Percentiles rank a stretch among this genome's conserved stretches.
Evolutionary conservation across 2,113 vertebrate genomes (phyloP).

Genomic region (Anthoscopus minutus): DNA sequence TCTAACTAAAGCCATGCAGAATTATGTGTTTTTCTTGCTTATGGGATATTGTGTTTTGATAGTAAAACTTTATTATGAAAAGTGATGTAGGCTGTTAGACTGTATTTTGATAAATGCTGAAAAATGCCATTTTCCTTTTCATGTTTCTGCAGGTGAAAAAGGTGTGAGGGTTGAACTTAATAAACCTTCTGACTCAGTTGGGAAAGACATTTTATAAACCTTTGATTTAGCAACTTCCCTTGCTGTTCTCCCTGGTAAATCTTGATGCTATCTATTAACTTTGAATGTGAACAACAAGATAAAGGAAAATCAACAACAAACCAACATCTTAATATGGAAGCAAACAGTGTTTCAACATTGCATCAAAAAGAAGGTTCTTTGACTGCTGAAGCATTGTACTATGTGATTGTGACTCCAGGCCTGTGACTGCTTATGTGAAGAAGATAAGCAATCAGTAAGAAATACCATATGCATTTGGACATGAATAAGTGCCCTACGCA

Average conservation of each 20-base stretch:
- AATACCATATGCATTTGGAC: constrained; percentile 67
- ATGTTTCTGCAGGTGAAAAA: constrained; percentile 81
- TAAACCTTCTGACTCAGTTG: constrained; percentile 85
- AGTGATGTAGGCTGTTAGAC: neutral
- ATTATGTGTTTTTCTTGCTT: neutral
- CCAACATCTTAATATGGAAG: constrained; percentile 57
- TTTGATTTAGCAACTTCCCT: constrained; percentile 58
- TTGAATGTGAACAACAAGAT: constrained; percentile 66
- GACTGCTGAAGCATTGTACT: constrained; percentile 67
- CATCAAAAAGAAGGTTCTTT: constrained; percentile 63
- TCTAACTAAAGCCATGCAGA: neutral
- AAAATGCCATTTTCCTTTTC: neutral
- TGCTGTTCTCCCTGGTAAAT: constrained; percentile 43
- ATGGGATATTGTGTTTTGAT: neutral
- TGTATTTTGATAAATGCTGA: neutral
- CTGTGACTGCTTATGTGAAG: constrained; percentile 66
- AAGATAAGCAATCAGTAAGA: constrained; percentile 62
- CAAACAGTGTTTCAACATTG: constrained; percentile 54
- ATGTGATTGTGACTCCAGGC: constrained; percentile 66
- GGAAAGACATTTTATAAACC: constrained; percentile 72
- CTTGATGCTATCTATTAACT: constrained; percentile 63
- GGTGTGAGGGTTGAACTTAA: constrained; percentile 91
- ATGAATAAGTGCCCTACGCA: constrained; percentile 71
- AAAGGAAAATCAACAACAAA: constrained; percentile 63
- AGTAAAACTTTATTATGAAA: neutral